Conservation (phyloP, 1,140 invertebrate genomes). For the Tetramorium parvispinum region DNA sequence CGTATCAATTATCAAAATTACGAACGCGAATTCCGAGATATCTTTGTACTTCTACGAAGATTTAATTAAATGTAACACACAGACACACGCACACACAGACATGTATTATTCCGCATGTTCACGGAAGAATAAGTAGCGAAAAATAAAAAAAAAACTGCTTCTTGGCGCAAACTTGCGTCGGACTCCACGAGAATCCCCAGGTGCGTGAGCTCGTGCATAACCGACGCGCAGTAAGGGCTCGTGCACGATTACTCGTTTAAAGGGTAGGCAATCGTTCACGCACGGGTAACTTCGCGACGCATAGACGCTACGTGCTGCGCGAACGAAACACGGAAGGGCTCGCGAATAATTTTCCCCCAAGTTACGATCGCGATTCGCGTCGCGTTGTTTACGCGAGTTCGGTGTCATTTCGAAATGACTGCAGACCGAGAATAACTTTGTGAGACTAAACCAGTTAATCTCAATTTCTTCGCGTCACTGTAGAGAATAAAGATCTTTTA, state of each 20-base stretch:
- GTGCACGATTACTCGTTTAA: slow-evolving; percentile 57
- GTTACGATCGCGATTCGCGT: slow-evolving; percentile 14
- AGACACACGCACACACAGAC: neutral
- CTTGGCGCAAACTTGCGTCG: slow-evolving; percentile 23
- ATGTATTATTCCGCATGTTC: neutral
- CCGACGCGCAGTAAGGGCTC: slow-evolving; percentile 47
- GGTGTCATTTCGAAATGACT: neutral
- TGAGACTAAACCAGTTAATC: neutral
- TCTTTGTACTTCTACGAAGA: too few species aligned
- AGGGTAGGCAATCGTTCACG: slow-evolving; percentile 50
- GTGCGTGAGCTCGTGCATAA: slow-evolving; percentile 43
- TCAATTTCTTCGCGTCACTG: neutral
- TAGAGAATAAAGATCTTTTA: neutral
- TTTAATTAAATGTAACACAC: neutral
- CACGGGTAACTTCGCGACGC: slow-evolving; percentile 34
- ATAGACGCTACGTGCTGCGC: neutral
- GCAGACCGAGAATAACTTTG: neutral
- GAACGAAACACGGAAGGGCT: neutral
- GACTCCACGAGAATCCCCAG: slow-evolving; percentile 25
- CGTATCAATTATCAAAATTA: neutral
- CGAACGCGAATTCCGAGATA: too few species aligned
- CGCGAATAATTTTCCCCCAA: slow-evolving; percentile 28
- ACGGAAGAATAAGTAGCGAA: slow-evolving; percentile 19
- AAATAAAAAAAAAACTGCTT: slow-evolving; percentile 22
- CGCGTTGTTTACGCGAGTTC: neutral